These are phyloP conservation scores for Sclerodermus sp. DNA, from an alignment of 2,888 invertebrate genomes.

Conservation along the genomic window DNA sequence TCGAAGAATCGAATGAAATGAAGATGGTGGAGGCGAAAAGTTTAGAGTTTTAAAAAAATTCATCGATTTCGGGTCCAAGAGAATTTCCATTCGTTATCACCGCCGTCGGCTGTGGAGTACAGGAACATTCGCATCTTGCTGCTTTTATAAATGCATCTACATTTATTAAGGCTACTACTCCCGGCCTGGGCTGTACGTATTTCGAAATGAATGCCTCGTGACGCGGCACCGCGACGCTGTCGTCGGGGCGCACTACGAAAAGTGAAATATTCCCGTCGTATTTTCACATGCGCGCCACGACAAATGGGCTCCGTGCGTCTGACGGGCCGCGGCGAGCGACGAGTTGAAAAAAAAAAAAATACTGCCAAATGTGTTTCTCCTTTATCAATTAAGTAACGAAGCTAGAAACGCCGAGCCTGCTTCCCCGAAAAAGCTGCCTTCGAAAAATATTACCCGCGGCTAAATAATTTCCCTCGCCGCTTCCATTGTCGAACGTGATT, in stretches of 20 bases:
- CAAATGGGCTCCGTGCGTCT: slow-evolving; percentile 55
- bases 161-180: slow-evolving; percentile 54
- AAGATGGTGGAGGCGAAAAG: no score
- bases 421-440: no score
- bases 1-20: no score
- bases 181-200: slow-evolving; percentile 40
- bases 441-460: no score
- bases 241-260: slow-evolving; percentile 54
- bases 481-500: no score
- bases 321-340: slow-evolving; percentile 44
- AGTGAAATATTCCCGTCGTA: slow-evolving; percentile 57
- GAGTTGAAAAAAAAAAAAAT: slow-evolving; percentile 10
- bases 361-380: slow-evolving; percentile 40
- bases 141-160: slow-evolving; percentile 52
- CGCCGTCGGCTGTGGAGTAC: slow-evolving; percentile 14
- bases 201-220: slow-evolving; percentile 53
- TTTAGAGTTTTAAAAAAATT: no score
- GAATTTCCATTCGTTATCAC: not conserved
- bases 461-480: no score
- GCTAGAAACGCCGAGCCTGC: not conserved
- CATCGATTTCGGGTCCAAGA: no score
- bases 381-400: slow-evolving; percentile 37
- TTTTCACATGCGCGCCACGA: slow-evolving; percentile 53
- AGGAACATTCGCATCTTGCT: slow-evolving; percentile 42
- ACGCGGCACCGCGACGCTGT: slow-evolving; percentile 55